Evolutionary conservation across 1,140 invertebrate species (phyloP).

Genomic region (Drosophila ananassae): DNA sequence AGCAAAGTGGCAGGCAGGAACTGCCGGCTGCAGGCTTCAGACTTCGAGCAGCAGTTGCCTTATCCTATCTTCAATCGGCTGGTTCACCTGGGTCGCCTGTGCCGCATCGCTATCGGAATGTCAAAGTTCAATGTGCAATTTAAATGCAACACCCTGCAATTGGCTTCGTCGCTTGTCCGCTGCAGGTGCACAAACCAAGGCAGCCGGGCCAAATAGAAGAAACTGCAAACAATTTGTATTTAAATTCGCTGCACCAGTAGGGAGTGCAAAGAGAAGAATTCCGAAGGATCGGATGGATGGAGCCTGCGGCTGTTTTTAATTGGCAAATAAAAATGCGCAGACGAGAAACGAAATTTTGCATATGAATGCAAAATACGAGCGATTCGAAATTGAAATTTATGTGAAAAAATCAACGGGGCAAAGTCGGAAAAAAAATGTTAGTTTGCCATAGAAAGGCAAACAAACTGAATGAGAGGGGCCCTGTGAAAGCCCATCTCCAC

Average conservation of each 20-base stretch:
- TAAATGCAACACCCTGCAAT: constrained; percentile 75
- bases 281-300: constrained; percentile 1
- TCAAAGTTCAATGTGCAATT: constrained; percentile 82
- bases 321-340: constrained; percentile 76
- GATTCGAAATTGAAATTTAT: constrained; percentile 71
- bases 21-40: constrained; percentile 6
- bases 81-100: not conserved
- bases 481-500: constrained; percentile 4
- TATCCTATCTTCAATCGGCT: constrained; percentile 59
- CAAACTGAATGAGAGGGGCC: constrained; percentile 12
- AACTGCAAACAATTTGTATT: constrained; percentile 77
- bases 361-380: constrained; percentile 61
- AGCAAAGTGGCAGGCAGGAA: constrained; percentile 18
- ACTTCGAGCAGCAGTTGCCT: constrained; percentile 19
- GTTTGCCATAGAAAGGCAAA: constrained; percentile 38
- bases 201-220: constrained; percentile 26
- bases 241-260: constrained; percentile 61
- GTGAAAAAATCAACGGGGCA: constrained; percentile 56
- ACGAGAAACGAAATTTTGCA: constrained; percentile 52
- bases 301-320: constrained; percentile 73
- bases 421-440: constrained; percentile 34
- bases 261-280: not conserved
- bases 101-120: constrained; percentile 59
- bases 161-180: constrained; percentile 19
- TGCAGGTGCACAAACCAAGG: constrained; percentile 40